These are phyloP conservation scores for Myoxocephalus aenaeus DNA, from an alignment of 2,797 vertebrate species.

Conservation along the genomic window DNA sequence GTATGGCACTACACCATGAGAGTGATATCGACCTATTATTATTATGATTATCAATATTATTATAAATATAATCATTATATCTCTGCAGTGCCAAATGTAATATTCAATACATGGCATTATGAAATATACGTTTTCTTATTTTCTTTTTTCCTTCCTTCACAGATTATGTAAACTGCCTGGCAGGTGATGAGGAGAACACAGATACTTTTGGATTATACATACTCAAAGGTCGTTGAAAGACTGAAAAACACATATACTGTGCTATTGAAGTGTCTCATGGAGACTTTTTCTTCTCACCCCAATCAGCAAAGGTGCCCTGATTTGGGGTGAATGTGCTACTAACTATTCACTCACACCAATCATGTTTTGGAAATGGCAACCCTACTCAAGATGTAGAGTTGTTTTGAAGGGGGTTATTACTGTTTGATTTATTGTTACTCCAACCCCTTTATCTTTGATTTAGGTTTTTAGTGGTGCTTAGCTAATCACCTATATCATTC, in stretches of 20 bases:
- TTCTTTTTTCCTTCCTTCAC: not conserved
- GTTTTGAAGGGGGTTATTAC: not conserved
- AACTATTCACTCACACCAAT: too few species aligned
- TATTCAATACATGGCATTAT: not conserved
- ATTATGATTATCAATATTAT: too few species aligned
- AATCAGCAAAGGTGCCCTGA: not conserved
- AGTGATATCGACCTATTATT: not conserved
- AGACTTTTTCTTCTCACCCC: fast-evolving
- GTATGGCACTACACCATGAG: not conserved
- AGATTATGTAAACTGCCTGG: too few species aligned
- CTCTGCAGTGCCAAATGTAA: not conserved
- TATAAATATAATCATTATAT: not conserved
- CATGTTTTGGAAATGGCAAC: too few species aligned
- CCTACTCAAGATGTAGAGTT: too few species aligned
- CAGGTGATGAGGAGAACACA: too few species aligned
- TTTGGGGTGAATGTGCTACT: too few species aligned
- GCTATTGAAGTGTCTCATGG: not conserved
- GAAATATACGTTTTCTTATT: not conserved
- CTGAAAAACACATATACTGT: not conserved
- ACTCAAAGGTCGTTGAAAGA: not conserved
- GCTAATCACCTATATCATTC: not conserved
- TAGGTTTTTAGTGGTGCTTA: not conserved
- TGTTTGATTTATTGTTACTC: not conserved
- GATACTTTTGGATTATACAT: conserved; percentile 23
- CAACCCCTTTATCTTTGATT: not conserved